Conservation (phyloP, 2,888 invertebrate genomes). For the Aromia moschata region DNA sequence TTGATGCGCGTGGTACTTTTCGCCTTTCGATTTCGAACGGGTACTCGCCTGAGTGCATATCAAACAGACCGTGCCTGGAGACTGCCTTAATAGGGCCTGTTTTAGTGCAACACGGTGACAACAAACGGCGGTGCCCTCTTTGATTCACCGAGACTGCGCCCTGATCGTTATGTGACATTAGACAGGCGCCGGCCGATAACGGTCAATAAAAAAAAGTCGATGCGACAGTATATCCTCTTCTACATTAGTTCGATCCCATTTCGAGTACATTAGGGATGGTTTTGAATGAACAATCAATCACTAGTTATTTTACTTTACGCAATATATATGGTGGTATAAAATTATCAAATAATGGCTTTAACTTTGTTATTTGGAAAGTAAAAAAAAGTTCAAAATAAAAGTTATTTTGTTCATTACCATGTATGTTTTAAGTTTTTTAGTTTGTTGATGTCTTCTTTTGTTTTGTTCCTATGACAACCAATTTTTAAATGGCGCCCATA, state of each 20-base stretch:
- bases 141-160: slow-evolving; percentile 36
- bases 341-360: too few species aligned
- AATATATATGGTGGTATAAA: too few species aligned
- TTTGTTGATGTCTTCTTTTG: too few species aligned
- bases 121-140: slow-evolving; percentile 36
- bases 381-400: too few species aligned
- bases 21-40: slow-evolving; percentile 7
- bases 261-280: too few species aligned
- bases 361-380: too few species aligned
- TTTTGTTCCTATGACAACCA: too few species aligned
- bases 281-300: too few species aligned
- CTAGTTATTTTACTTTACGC: too few species aligned
- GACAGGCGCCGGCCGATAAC: slow-evolving; percentile 49
- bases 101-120: slow-evolving; percentile 37
- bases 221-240: slow-evolving; percentile 14
- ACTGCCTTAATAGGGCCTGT: slow-evolving; percentile 39
- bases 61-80: slow-evolving; percentile 19
- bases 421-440: too few species aligned
- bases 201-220: slow-evolving; percentile 27
- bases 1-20: slow-evolving; percentile 8
- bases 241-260: slow-evolving; percentile 4
- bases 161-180: slow-evolving; percentile 47
- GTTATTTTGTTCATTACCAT: too few species aligned
- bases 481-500: too few species aligned
- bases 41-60: slow-evolving; percentile 5